Evolutionary conservation across 2,797 vertebrate species (phyloP), one percentile per base, ranked within the genome.

Genomic region (Esox lucius): DNA sequence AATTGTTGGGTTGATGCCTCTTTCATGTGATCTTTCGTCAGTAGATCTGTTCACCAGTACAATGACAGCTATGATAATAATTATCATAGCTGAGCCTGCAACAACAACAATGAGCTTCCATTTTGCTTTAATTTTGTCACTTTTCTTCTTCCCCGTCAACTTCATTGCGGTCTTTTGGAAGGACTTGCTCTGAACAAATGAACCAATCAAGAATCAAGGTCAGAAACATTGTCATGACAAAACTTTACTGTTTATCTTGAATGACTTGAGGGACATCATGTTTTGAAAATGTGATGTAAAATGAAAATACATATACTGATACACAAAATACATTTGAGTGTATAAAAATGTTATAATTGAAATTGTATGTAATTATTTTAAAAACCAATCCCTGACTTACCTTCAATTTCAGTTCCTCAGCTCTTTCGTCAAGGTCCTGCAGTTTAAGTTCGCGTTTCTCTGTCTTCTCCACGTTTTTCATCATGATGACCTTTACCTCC

Each of bases 401-500:
- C 19, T 5, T 61, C 4, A 5, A 3, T 15, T 17, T 15, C 53
- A 72, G 33, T 39, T 39, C 4, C 5, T 35, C 33, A 39, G 70
- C 70, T 33, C 70, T 72, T 15, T 59, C 15, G 35, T 72, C 70
- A 15, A 72, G 28, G 2, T 61, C 35, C 31, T 61, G 31, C 19
- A 72, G n/a, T 13, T 61, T 42, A 7, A 7, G 33, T 22, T 31
- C 39, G 53, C 70, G 70, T 56, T 72, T 70, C 28, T 42, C 53
- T 8, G 33, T 26, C 70, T 72, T 72, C 31, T 72, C 31, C 56
- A 72, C 59, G 53, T 72, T 72, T 3, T 61, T n/a, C n/a, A 61
- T 12, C 70, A 72, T 72, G 13, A 62, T 24, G 53, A 42, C 35
- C 22, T 72, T 72, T 15, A 72, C 70, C 12, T 72, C 70, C n/a